Evolutionary conservation across 1,140 invertebrate genomes (phyloP), one percentile per base, ranked within the genome.

Genomic region (Hyles vespertilio): DNA sequence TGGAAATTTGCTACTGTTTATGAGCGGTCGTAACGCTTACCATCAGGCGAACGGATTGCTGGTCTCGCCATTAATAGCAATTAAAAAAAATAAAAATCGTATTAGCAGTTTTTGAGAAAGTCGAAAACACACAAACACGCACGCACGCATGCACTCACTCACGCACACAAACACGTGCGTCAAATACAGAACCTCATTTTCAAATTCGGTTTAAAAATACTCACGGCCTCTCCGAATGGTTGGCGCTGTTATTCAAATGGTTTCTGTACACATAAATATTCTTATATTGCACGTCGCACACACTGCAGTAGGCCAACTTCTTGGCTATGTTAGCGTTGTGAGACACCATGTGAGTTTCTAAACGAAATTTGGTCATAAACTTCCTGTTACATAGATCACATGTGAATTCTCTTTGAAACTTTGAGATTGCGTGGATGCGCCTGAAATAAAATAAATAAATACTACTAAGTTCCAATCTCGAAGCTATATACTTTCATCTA

Each of bases 191-290:
- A 9, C 8, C 22, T 22, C 45, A 53, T 4, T 3, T 53, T 22
- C 40, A 53, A 47, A 52, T 10, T 4, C 1, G 46, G 3, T 2
- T 10, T 51, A 34, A 33, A 32, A 55, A 34, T 11, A 70, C 72
- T 66, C 34, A 81, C 78, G 22, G 1, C 46, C 51, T 64, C 46
- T 79, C 67, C 0, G 68, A 58, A 48, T 81, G 79, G 8, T 71
- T 69, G 4, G 59, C 49, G 33, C 72, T 81, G n/a, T 69, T 72
- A 43, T 52, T 72, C 61, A 81, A 61, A 61, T 81, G 79, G 22
- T 67, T 74, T 33, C 79, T 68, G 6, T 77, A 79, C 1, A 74
- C 69, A 4, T 72, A 65, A 11, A 81, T 67, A 11, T 75, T 77
- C 36, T 79, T 79, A 45, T 77, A 81, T 32, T 81, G 79, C 0